Evolutionary conservation across 1,140 invertebrate species (phyloP).

Genomic region (Lycorma delicatula): DNA sequence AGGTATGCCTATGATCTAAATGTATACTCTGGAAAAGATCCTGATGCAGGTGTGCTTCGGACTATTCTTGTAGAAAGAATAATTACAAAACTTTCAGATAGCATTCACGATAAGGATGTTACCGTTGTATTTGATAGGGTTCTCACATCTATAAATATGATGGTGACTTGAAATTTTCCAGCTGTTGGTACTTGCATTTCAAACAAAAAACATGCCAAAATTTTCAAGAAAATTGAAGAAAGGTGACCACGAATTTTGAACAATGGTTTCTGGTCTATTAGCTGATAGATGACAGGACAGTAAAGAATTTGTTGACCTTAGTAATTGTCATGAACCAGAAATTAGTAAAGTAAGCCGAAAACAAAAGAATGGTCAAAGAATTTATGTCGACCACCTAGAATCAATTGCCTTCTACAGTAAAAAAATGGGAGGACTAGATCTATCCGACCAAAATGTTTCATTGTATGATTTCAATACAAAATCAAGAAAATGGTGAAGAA

Average conservation of each 20-base stretch:
- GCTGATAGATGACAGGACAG: constrained; percentile 22
- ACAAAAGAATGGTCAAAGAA: constrained; percentile 12
- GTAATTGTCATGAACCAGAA: constrained; percentile 25
- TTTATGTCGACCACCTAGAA: neutral
- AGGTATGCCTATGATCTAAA: constrained; percentile 30
- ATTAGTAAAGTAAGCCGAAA: constrained; percentile 14
- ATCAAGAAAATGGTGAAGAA: constrained; percentile 25
- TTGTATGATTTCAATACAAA: constrained; percentile 24
- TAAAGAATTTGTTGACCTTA: constrained; percentile 25
- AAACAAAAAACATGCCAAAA: constrained; percentile 18
- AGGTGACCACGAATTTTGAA: constrained; percentile 15
- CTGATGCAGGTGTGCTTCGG: neutral
- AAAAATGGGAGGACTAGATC: constrained; percentile 25
- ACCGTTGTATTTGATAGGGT: constrained; percentile 4
- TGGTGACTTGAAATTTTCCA: neutral
- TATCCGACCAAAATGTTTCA: constrained; percentile 24
- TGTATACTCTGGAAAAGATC: constrained; percentile 28
- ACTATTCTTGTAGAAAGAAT: constrained; percentile 27
- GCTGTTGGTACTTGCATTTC: constrained; percentile 10
- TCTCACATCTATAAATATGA: constrained; percentile 6
- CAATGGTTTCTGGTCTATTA: neutral
- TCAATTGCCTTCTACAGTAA: constrained; percentile 20
- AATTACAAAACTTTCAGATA: constrained; percentile 21
- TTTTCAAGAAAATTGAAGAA: constrained; percentile 18
- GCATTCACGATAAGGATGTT: neutral